Evolutionary conservation across 2,113 vertebrate genomes (phyloP).

Genomic region (Lasiurus borealis): DNA sequence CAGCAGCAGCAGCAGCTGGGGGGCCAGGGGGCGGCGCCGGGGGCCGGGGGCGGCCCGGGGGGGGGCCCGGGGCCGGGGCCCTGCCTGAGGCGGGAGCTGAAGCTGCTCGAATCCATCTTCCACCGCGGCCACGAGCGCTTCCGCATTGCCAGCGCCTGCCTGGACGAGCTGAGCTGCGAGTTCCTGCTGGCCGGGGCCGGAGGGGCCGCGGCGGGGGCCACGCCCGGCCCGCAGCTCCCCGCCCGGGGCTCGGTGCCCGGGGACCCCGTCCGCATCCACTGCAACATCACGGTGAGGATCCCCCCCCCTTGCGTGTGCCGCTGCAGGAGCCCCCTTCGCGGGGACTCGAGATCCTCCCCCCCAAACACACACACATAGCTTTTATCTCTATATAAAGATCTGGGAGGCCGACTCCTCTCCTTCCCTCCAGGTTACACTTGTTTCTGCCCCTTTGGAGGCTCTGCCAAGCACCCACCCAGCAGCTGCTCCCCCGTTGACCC

Average conservation of each 20-base stretch:
- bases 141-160: constrained; percentile 96
- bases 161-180: constrained; percentile 96
- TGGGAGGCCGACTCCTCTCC: constrained; percentile 29
- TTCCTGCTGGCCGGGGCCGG: constrained; percentile 90
- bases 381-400: constrained; percentile 34
- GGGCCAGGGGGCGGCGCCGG: constrained; percentile 82
- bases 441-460: neutral
- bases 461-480: neutral
- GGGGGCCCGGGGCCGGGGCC: constrained; percentile 87
- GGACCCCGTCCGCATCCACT: constrained; percentile 95
- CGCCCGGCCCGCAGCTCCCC: constrained; percentile 82
- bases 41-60: constrained; percentile 81
- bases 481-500: neutral
- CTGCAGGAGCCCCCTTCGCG: constrained; percentile 19
- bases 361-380: neutral
- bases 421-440: constrained; percentile 11
- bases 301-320: neutral
- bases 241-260: constrained; percentile 91
- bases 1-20: constrained; percentile 86
- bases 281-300: constrained; percentile 96
- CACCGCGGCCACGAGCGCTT: constrained; percentile 97
- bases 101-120: constrained; percentile 98
- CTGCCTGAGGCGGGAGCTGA: constrained; percentile 96
- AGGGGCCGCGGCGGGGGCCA: constrained; percentile 85
- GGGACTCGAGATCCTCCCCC: neutral